Evolutionary conservation across 1,140 invertebrate genomes (phyloP), one percentile per base, ranked within the genome.

Genomic region (Rhyzopertha dominica): DNA sequence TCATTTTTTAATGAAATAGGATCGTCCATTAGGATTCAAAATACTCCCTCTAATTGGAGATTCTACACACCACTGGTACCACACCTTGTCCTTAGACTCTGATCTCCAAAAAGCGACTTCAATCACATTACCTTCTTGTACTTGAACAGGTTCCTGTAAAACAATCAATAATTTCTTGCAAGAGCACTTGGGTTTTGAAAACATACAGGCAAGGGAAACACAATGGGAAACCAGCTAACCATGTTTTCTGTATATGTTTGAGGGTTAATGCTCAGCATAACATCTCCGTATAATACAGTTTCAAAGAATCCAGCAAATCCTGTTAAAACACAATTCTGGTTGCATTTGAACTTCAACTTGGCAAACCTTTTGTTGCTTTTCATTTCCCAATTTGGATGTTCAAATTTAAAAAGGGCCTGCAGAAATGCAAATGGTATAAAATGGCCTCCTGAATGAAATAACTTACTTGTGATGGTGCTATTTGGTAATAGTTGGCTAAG

Each of bases 141-240:
- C 59, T 40, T 79, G 72, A 24, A 93, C 57, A n/a, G 90, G 87
- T 39, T 81, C 79, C 86, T 85, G 68, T 35, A 76, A 74, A 22
- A 53, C 23, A 51, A 44, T 32, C 16, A 22, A 39, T 29, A 48
- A 14, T 1, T 32, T 31, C 18, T 39, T 43, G 28, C 14, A 34
- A 41, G 7, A 45, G 12, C 20, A 20, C 17, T 19, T 30, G 13
- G 7, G 38, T 48, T 19, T 18, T 19, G 42, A 45, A 42, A 26
- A 36, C 66, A 65, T 75, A 89, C 87, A 68, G 77, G 77, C 13
- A 96, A 78, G 18, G 95, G 93, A 65, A 97, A 95, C 51, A 87
- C 89, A 38, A 96, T 90, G 9, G 95, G 93, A 65, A 98, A 98
- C 95, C 95, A 98, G 52, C 90, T 93, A 54, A 95, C 90, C 90